Percentiles rank a stretch among this genome's conserved stretches.
phyloP scores from a whole-genome alignment of 2,113 vertebrate species.

The Notarius lentiginosus region DNA sequence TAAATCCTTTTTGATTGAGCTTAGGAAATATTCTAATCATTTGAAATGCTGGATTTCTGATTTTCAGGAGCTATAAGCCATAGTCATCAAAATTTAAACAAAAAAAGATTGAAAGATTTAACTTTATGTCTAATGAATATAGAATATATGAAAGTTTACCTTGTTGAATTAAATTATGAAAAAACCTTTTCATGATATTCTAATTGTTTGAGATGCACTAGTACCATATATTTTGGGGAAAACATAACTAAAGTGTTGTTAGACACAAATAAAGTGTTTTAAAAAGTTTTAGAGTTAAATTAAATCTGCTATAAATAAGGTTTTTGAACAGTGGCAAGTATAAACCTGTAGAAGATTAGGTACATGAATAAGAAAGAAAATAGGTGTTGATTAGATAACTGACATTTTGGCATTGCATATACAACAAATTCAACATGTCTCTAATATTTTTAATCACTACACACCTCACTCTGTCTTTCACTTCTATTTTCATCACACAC shows the following conservation, averaged over 20 bases:
- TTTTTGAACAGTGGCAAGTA: slow-evolving; percentile 23
- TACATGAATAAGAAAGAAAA: slow-evolving; percentile 22
- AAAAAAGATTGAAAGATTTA: no score
- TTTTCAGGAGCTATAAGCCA: no score
- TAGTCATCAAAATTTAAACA: no score
- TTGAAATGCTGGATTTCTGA: no score
- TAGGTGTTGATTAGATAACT: slow-evolving; percentile 54
- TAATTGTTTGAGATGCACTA: no score
- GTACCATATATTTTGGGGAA: no score
- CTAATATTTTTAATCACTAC: neutral
- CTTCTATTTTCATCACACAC: neutral
- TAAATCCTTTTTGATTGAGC: no score
- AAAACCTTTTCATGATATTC: no score
- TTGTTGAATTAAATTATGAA: no score
- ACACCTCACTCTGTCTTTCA: neutral
- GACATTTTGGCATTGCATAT: slow-evolving; percentile 38
- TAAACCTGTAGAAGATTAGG: slow-evolving; percentile 41
- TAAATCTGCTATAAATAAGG: neutral
- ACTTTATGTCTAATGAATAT: no score
- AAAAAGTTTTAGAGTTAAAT: neutral
- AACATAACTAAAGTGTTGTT: neutral
- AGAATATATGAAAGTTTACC: no score
- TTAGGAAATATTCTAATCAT: no score
- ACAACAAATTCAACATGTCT: slow-evolving; percentile 5
- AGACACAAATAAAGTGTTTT: neutral